Percentiles rank a stretch among this genome's conserved stretches.
Evolutionary conservation across 1,140 invertebrate genomes (phyloP).

Genomic region (Psix sp.): DNA sequence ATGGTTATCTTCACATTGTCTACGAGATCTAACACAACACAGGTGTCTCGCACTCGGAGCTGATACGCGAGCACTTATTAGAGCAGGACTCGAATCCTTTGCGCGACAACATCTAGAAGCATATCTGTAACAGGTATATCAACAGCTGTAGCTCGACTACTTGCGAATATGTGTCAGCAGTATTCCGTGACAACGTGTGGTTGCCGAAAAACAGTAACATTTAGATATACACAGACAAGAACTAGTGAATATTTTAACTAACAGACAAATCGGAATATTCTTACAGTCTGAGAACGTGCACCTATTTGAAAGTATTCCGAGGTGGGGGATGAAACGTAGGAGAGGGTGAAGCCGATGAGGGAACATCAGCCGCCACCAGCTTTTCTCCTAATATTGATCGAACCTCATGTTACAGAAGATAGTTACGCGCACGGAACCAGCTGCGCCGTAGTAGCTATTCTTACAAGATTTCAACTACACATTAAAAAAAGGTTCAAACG

Average conservation of each 20-base stretch:
- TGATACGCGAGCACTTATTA: no score
- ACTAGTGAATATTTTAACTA: constrained; percentile 11
- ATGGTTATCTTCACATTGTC: no score
- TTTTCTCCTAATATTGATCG: constrained; percentile 57
- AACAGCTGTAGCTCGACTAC: constrained; percentile 23
- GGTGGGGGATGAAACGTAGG: constrained; percentile 48
- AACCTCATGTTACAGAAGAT: constrained; percentile 46
- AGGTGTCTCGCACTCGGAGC: no score
- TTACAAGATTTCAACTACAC: constrained; percentile 23
- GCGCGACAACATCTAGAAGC: constrained; percentile 6
- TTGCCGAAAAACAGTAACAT: constrained; percentile 2
- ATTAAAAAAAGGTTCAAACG: no score
- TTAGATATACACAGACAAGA: background rate
- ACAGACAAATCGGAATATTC: constrained; percentile 29
- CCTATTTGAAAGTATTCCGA: constrained; percentile 24
- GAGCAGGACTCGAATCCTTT: constrained; percentile 1
- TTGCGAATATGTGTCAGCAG: constrained; percentile 11
- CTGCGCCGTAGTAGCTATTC: constrained; percentile 41
- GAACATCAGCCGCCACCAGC: constrained; percentile 50
- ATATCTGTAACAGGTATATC: constrained; percentile 41
- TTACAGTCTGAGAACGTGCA: constrained; percentile 35
- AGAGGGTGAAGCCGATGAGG: constrained; percentile 55
- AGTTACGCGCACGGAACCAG: constrained; percentile 52
- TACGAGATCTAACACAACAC: no score
- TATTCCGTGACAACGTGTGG: background rate